Base-by-base conservation (phyloP, 2,797 vertebrate species). In the Tolypeutes matacus region DNA sequence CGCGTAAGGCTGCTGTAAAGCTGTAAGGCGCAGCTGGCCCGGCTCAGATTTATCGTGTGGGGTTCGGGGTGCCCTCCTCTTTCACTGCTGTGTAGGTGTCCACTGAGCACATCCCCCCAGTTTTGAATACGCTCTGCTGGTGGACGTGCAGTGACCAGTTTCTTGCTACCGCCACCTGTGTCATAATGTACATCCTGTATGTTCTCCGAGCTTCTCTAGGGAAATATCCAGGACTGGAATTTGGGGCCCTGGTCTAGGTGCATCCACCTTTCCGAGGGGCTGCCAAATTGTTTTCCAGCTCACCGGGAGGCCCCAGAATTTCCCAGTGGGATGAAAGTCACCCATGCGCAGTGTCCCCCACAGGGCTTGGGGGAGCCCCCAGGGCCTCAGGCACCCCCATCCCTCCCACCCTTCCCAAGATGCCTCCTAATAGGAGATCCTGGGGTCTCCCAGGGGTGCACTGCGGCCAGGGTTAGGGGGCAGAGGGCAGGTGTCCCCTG, bases 221-320 rank as follows among this genome's bases (percentile, higher is more conserved):
- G 36, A 60, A 31, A 5, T 18, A 25, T 3, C 12, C 12, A 0
- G 18, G 36, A 4, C 51, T 14, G 29, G 39, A 12, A 18, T 31
- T 31, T 5, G 17, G 42, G 27, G 60, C 20, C 2, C 0, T 39
- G 9, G 42, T 4, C 62, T 0, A 0, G 0, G 8, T 8, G 10
- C 9, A 1, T 14, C 77, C 67, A 0, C 36, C 36, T 56, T 13
- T 25, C 12, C 0, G 3, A 14, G 13, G 23, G 1, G 3, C 34
- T 10, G 21, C 34, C 84, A 0, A 0, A 11, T 2, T 27, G 25
- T 49, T 65, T 25, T 25, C 18, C 14, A 13, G 25, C 20, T 46
- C 14, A 21, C 53, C 20, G 53, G 53, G 15, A 27, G 51, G 21
- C 1, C 27, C 10, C 62, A 72, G 69, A 65, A 25, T 15, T 36